Conservation (phyloP, 30 jellyfish, hydroid and myxozoan species). For the Catostylus mosaicus region DNA sequence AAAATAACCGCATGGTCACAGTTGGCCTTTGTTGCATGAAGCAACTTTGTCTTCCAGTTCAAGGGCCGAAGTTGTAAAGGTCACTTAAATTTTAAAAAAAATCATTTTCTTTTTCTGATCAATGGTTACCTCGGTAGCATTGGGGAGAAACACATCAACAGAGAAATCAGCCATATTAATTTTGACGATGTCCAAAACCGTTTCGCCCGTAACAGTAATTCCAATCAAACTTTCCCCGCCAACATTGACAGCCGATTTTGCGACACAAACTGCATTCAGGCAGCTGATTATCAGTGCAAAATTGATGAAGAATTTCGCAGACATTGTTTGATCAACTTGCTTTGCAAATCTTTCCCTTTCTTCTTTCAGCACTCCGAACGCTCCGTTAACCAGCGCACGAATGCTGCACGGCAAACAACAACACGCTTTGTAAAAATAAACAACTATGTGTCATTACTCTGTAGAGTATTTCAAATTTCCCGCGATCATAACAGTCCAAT, state of each 20-base stretch:
- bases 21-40: no score
- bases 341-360: neutral
- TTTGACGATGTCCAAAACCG: conserved; percentile 10
- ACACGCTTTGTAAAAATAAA: neutral
- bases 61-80: no score
- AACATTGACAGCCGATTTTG: neutral
- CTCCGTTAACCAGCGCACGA: neutral
- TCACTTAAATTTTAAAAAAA: neutral
- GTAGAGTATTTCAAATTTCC: no score
- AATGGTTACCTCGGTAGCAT: conserved; percentile 29
- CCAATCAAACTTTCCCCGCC: conserved; percentile 9
- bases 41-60: no score
- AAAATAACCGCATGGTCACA: no score
- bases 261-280: neutral
- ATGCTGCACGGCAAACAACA: neutral
- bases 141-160: conserved; percentile 2
- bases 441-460: no score
- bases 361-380: neutral
- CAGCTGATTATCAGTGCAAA: neutral
- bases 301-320: neutral
- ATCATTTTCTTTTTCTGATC: neutral
- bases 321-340: neutral
- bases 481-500: no score
- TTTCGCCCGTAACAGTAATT: conserved; percentile 23
- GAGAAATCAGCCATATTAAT: conserved; percentile 3